Base-by-base conservation (phyloP, 2,888 invertebrate genomes). In the Dynastes maya region DNA sequence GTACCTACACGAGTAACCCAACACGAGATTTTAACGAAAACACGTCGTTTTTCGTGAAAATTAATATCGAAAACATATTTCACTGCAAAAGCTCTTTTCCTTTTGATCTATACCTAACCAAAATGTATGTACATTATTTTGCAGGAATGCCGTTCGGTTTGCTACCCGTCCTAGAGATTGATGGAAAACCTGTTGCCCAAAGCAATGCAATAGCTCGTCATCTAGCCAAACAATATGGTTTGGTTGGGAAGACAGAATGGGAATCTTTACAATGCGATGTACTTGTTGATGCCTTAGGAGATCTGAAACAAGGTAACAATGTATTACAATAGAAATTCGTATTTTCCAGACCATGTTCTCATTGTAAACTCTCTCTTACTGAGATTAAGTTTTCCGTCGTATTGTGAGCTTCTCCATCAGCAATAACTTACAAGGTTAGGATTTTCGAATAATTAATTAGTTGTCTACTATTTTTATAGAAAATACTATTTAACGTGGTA, bases 141-240 rank as follows among this genome's bases (percentile, higher is more conserved):
- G 82, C 86, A 92, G 92, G 87, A 74, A 90, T 90, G 86, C 91
- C 91, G 9, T 92, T 91, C 82, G 91, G 91, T 71, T 90, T 90
- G 88, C 86, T 92, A 64, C 92, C 92, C 1, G 90, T 92, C 32
- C 84, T 92, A 83, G 91, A 92, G 85, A 89, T 92, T 77, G 91
- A 92, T 83, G 92, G 91, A n/a, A 89, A 90, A 81, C 86, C 87
- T 75, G 88, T 91, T 55, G 89, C 90, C 51, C 91, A 92, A 82
- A 91, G 91, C 80, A 90, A 90, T 82, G 91, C 92, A 8, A 90
- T 92, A 78, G 90, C 90, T 5, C 88, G 92, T 83, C 91, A 90
- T 86, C 85, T 92, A 79, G 92, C 91, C 0, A 88, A 88, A 72
- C 88, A 91, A 82, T 88, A 90, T 83, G 90, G 90, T 6, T 88